These are phyloP conservation scores for Drosophila conformis DNA, from an alignment of 2,888 invertebrate species.

Conservation along the genomic window DNA sequence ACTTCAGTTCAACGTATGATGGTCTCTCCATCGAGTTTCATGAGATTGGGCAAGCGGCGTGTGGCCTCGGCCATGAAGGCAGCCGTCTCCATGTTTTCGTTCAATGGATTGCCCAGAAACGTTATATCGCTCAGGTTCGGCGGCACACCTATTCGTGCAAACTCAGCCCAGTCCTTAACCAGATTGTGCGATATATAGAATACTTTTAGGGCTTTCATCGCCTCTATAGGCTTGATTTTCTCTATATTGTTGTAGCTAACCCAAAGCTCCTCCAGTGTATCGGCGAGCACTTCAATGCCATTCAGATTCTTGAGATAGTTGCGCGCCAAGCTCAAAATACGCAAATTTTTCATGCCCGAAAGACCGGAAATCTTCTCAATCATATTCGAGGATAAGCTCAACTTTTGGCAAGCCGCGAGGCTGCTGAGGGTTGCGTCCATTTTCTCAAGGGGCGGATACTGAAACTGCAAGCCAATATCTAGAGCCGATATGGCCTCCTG, in stretches of 20 bases:
- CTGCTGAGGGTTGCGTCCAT: constrained; percentile 94
- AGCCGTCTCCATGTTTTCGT: constrained; percentile 90
- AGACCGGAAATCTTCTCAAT: constrained; percentile 96
- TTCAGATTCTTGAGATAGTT: constrained; percentile 96
- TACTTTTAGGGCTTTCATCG: constrained; percentile 92
- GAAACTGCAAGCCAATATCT: constrained; percentile 93
- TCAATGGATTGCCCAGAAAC: constrained; percentile 92
- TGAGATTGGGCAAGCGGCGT: constrained; percentile 90
- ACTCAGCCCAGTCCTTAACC: constrained; percentile 96
- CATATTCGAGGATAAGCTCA: constrained; percentile 96
- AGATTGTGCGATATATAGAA: constrained; percentile 93
- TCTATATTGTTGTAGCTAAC: constrained; percentile 97
- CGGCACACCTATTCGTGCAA: constrained; percentile 91
- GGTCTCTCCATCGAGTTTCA: constrained; percentile 91
- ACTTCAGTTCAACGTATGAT: constrained; percentile 56
- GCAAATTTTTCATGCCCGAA: constrained; percentile 92
- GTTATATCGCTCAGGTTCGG: constrained; percentile 91
- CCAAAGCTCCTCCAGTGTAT: constrained; percentile 96
- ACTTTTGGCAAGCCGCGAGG: constrained; percentile 91
- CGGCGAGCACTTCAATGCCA: constrained; percentile 94
- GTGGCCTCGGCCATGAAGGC: constrained; percentile 90
- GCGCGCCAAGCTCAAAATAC: constrained; percentile 93
- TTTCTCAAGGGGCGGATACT: constrained; percentile 97
- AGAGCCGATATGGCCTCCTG: constrained; percentile 88
- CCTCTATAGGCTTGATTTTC: constrained; percentile 94